A percentile compares a stretch with the other conserved stretches of the same genome.
Conservation (phyloP, 37 sponge, comb jelly and placozoan genomes). For the Chondrosia reniformis region DNA sequence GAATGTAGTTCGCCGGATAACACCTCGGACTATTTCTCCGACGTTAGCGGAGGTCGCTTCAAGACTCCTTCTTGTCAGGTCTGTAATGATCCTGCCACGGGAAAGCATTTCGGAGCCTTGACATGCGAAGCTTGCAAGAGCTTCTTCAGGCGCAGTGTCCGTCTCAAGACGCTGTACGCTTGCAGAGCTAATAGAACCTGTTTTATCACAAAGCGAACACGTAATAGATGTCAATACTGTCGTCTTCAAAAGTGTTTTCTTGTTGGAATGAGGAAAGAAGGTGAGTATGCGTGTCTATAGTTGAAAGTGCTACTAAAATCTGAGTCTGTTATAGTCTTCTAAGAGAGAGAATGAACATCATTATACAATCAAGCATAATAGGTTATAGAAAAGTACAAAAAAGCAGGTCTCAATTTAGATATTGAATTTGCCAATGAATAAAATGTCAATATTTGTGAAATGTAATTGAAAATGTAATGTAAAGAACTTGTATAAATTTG, state of each 20-base stretch:
- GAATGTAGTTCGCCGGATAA: no score
- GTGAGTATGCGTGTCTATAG: constrained; percentile 28
- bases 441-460: no score
- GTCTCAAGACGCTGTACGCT: constrained; percentile 72
- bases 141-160: constrained; percentile 92
- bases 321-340: no score
- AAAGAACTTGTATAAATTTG: no score
- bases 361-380: no score
- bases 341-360: no score
- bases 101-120: constrained; percentile 90
- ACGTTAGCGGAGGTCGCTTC: no score
- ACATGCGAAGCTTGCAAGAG: constrained; percentile 97
- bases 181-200: constrained; percentile 83
- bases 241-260: constrained; percentile 84
- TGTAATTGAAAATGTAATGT: no score
- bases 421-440: no score
- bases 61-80: constrained; percentile 71
- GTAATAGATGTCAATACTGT: constrained; percentile 93
- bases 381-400: no score
- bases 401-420: no score
- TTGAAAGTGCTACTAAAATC: not conserved
- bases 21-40: no score
- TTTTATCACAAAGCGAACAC: constrained; percentile 79
- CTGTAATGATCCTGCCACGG: constrained; percentile 85
- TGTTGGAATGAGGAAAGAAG: constrained; percentile 92